These are phyloP conservation scores for Pocillopora grandis DNA, from an alignment of 92 coral and sea anemone species.

Conservation along the genomic window DNA sequence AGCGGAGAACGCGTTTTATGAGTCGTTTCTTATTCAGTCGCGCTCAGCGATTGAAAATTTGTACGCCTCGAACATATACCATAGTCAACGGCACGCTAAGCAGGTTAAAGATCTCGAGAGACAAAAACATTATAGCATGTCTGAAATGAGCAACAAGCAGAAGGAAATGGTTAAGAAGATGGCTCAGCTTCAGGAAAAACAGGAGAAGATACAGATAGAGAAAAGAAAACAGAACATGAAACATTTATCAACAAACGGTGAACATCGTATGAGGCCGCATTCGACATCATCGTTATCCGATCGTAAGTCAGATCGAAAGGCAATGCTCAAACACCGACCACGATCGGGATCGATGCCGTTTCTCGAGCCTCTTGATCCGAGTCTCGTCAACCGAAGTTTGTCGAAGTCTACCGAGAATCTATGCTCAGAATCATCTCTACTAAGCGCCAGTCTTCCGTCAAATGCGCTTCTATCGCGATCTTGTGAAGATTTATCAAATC, in stretches of 20 bases:
- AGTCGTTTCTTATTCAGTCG: slow-evolving; percentile 91
- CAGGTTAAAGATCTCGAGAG: slow-evolving; percentile 77
- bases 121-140: slow-evolving; percentile 59
- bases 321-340: slow-evolving; percentile 50
- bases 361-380: slow-evolving; percentile 61
- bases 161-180: slow-evolving; percentile 83
- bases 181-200: slow-evolving; percentile 78
- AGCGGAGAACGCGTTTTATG: slow-evolving; percentile 90
- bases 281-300: slow-evolving; percentile 78
- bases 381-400: slow-evolving; percentile 42
- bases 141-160: slow-evolving; percentile 73
- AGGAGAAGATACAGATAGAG: slow-evolving; percentile 58
- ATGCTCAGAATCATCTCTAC: slow-evolving; percentile 31
- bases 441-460: slow-evolving; percentile 39
- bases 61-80: slow-evolving; percentile 93
- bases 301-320: slow-evolving; percentile 8
- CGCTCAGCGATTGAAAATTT: slow-evolving; percentile 86
- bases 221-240: slow-evolving; percentile 60
- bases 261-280: slow-evolving; percentile 63
- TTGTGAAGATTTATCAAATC: slow-evolving; percentile 70
- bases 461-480: slow-evolving; percentile 54
- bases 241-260: slow-evolving; percentile 40
- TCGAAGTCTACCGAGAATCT: slow-evolving; percentile 71
- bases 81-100: slow-evolving; percentile 87
- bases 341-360: slow-evolving; percentile 77